Percentiles rank a stretch among this genome's conserved stretches.
Evolutionary conservation across 53 echinoderm and acorn worm genomes (phyloP).

Genomic region (Luidia sarsii): DNA sequence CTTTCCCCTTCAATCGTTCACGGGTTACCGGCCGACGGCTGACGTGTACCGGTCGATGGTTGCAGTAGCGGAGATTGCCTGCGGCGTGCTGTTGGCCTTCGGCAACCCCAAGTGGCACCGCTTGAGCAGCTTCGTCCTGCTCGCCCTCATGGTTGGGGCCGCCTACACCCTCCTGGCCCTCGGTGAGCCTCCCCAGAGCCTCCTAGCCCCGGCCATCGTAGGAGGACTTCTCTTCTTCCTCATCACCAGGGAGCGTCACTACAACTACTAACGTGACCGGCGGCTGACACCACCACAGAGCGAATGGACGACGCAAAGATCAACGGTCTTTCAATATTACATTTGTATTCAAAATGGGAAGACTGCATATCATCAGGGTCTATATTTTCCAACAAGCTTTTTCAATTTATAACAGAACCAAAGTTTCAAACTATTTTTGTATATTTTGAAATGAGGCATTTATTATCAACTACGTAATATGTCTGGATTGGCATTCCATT

Average conservation of each 20-base stretch:
- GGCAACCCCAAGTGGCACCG: constrained; percentile 54
- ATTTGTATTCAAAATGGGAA: too few species aligned
- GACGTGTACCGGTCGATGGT: constrained; percentile 61
- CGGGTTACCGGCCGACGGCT: constrained; percentile 46
- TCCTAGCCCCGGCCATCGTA: constrained; percentile 6
- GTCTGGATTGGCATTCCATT: too few species aligned
- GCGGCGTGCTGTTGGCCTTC: constrained; percentile 65
- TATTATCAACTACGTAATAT: too few species aligned
- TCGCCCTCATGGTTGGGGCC: constrained; percentile 64
- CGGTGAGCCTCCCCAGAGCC: constrained; percentile 39
- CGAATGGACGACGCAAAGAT: too few species aligned
- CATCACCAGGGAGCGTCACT: constrained; percentile 19
- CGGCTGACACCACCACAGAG: too few species aligned
- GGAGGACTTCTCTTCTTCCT: constrained; percentile 22
- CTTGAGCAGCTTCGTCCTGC: constrained; percentile 40
- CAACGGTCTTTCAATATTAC: too few species aligned
- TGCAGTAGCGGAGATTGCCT: constrained; percentile 48
- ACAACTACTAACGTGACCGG: constrained; percentile 9
- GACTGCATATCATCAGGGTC: too few species aligned
- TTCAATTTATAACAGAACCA: too few species aligned
- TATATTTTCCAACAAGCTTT: too few species aligned
- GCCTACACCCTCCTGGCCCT: constrained; percentile 61
- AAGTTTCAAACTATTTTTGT: too few species aligned
- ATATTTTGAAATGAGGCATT: too few species aligned
- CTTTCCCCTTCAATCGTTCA: constrained; percentile 52